Evolutionary conservation across 2,888 invertebrate species (phyloP).

Genomic region (Trissolcus japonicus): DNA sequence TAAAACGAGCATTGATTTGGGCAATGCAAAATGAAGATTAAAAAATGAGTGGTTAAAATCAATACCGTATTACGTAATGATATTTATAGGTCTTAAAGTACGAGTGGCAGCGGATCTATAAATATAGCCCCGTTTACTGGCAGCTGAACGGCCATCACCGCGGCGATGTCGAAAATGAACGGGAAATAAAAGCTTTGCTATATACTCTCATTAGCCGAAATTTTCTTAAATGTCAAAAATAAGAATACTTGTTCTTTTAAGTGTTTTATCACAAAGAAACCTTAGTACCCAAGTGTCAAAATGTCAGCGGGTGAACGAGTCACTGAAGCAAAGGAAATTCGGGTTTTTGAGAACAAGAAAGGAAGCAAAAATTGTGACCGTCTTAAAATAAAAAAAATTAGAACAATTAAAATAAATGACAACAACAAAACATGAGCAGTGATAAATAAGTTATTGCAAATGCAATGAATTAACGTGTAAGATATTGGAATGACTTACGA

Average conservation of each 20-base stretch:
- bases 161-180: conserved; percentile 36
- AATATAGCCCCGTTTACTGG: conserved; percentile 44
- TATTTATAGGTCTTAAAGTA: conserved; percentile 43
- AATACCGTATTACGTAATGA: conserved; percentile 43
- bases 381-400: no score
- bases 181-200: conserved; percentile 14
- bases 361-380: no score
- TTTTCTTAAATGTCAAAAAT: neutral
- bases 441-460: no score
- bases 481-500: neutral
- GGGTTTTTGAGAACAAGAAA: no score
- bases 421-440: no score
- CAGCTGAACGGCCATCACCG: conserved; percentile 21
- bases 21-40: neutral
- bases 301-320: no score
- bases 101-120: conserved; percentile 42
- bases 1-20: neutral
- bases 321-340: no score
- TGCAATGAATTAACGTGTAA: neutral
- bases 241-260: no score
- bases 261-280: no score
- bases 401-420: no score
- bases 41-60: conserved; percentile 6
- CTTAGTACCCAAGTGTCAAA: no score
- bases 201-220: conserved; percentile 37